These are phyloP conservation scores for Darevskia nairensis DNA, from an alignment of 2,797 vertebrate genomes.

Conservation along the genomic window DNA sequence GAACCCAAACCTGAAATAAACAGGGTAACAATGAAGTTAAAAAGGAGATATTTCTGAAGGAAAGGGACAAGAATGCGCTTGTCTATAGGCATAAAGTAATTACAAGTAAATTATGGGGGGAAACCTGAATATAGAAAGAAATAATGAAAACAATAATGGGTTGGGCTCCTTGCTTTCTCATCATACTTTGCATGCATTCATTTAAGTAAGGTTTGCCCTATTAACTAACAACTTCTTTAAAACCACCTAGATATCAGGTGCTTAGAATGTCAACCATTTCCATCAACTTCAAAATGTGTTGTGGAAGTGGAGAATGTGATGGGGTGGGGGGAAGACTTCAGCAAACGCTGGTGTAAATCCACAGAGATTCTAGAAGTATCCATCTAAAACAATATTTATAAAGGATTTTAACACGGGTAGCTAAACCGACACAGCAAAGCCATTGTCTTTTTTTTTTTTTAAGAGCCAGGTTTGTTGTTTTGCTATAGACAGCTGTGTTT, in stretches of 20 bases:
- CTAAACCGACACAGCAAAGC: constrained; percentile 81
- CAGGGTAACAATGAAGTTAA: background rate
- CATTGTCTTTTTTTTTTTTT: constrained; percentile 76
- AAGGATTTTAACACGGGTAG: constrained; percentile 67
- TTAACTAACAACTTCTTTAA: constrained; percentile 41
- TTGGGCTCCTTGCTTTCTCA: constrained; percentile 39
- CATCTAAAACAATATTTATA: constrained; percentile 75
- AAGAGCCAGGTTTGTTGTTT: constrained; percentile 80
- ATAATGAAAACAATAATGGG: background rate
- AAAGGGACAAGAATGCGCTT: constrained; percentile 35
- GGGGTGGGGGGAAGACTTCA: constrained; percentile 65
- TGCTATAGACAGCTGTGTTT: constrained; percentile 95
- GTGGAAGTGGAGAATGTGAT: background rate
- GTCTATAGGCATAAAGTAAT: rapidly evolving
- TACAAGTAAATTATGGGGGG: background rate
- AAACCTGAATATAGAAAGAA: background rate
- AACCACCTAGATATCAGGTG: constrained; percentile 64
- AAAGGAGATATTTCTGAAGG: background rate
- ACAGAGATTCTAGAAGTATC: constrained; percentile 65
- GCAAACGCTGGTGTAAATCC: constrained; percentile 71
- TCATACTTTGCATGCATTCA: constrained; percentile 3
- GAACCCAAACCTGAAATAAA: background rate
- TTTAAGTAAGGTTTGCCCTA: background rate
- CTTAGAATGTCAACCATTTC: constrained; percentile 46
- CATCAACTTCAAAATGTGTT: constrained; percentile 61